Evolutionary conservation across 2,113 vertebrate species (phyloP).

Genomic region (Gulo gulo): DNA sequence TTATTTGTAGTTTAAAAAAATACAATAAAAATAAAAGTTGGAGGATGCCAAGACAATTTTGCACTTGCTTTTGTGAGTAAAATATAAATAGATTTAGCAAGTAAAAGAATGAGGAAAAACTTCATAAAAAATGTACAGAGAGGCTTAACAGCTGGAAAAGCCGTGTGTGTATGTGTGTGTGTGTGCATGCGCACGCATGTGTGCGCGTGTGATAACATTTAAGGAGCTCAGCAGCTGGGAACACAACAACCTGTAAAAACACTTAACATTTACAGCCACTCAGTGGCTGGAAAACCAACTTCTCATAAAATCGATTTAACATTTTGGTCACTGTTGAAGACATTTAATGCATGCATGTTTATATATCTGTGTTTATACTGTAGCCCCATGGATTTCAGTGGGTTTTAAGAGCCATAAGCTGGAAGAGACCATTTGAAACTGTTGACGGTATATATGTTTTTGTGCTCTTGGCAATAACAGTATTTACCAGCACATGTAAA

Average conservation of each 20-base stretch:
- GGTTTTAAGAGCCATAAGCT: constrained; percentile 39
- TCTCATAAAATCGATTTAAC: constrained; percentile 88
- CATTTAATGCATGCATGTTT: constrained; percentile 79
- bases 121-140: constrained; percentile 82
- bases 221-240: constrained; percentile 85
- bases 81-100: constrained; percentile 87
- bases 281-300: constrained; percentile 86
- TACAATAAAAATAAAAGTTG: constrained; percentile 85
- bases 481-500: neutral
- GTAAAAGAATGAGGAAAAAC: constrained; percentile 77
- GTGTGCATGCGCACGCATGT: neutral
- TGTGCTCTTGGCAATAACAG: neutral
- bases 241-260: constrained; percentile 86
- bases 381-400: constrained; percentile 40
- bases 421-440: constrained; percentile 25
- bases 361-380: constrained; percentile 79
- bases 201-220: constrained; percentile 74
- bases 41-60: constrained; percentile 82
- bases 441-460: neutral
- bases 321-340: constrained; percentile 84
- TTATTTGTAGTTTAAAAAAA: constrained; percentile 82
- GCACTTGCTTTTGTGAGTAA: constrained; percentile 86
- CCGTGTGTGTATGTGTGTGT: neutral
- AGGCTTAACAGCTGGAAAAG: constrained; percentile 85
- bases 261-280: constrained; percentile 88